These are phyloP conservation scores for Leptosomus discolor DNA, from an alignment of 2,113 vertebrate species.

Conservation along the genomic window DNA sequence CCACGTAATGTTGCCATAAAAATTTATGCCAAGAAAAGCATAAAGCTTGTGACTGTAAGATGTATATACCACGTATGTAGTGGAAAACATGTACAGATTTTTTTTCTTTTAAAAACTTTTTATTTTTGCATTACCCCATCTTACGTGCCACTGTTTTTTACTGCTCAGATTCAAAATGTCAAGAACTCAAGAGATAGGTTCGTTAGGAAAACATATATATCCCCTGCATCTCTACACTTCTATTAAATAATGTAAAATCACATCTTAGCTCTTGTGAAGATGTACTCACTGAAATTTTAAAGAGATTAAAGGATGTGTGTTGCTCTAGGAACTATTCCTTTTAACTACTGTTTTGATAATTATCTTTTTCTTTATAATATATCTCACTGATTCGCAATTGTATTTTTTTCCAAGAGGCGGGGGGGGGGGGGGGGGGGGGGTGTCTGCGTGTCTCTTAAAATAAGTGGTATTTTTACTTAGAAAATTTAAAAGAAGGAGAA, in stretches of 20 bases:
- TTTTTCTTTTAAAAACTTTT: neutral
- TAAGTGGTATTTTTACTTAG: neutral
- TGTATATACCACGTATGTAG: neutral
- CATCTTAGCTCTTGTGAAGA: neutral
- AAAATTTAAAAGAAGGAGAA: neutral
- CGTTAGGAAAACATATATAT: neutral
- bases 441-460: neutral
- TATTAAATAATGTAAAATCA: neutral
- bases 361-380: neutral
- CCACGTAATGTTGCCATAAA: neutral
- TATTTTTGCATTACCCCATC: neutral
- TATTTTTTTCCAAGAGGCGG: neutral
- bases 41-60: neutral
- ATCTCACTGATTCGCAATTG: neutral
- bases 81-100: neutral
- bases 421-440: no score
- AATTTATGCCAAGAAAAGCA: neutral
- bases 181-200: neutral
- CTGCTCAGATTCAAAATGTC: neutral
- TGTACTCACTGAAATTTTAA: neutral
- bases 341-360: neutral
- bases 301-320: neutral
- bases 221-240: neutral
- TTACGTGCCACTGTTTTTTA: neutral
- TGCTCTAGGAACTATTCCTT: neutral